Base-by-base conservation (phyloP, 1,140 invertebrate genomes). In the Cydia pomonella region DNA sequence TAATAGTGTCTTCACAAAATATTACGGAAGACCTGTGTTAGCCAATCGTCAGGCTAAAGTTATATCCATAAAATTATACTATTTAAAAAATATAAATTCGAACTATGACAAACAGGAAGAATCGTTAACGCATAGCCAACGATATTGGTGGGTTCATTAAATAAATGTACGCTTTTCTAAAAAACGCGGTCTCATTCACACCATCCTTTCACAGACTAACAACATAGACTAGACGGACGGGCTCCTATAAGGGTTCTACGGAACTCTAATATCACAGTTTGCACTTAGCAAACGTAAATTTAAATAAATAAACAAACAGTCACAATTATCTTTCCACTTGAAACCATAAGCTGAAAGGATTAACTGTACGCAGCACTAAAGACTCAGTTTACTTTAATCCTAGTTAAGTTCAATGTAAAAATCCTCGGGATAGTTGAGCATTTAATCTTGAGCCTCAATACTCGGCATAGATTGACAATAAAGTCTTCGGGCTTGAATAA, bases 241-340 rank as follows among this genome's bases (percentile, higher is more conserved):
- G 53, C 53, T 59, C 53, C 53, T 10, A 23, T 12, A 23, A 23
- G 53, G 18, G 53, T 10, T 59, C 21, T 59, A 23, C 53, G 53
- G 53, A 59, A 59, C 53, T 23, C 18, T 59, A 59, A 59, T 59
- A 59, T 59, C 53, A 59, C 53, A 59, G 53, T 59, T 59, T 23
- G 53, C 53, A n/a, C n/a, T 23, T n/a, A 10, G 53, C 53, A 59
- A 59, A 59, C 53, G 7, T 59, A 10, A 59, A 59, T 59, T 50
- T 59, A 59, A 59, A 59, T 59, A 59, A 59, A 59, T 59, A 59
- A 9, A 59, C 50, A 9, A 18, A 53, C 16, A 53, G n/a, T 53
- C 50, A 21, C 7, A 59, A 59, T 59, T 23, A 59, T 59, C 2
- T 59, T 59, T 23, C 21, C 53, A 23, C 53, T 59, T 59, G 53